These are phyloP conservation scores for Cotesia vestalis DNA, from an alignment of 1,140 invertebrate genomes.

Conservation along the genomic window DNA sequence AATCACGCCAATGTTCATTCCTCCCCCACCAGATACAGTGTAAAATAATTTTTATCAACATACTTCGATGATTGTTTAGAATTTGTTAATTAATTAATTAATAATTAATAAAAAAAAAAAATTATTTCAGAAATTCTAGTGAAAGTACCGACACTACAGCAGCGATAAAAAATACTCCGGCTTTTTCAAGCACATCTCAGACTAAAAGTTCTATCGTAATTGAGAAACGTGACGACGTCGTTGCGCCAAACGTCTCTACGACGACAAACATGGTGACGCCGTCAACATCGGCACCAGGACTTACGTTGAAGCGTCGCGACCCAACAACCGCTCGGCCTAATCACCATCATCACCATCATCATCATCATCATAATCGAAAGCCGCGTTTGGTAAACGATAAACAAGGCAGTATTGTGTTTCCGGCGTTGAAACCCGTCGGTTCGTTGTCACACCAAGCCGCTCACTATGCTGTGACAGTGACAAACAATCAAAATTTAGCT, in stretches of 20 bases:
- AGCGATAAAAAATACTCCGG: constrained; percentile 44
- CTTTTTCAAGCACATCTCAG: constrained; percentile 81
- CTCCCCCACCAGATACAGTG: constrained; percentile 72
- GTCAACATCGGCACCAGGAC: constrained; percentile 42
- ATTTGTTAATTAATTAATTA: not conserved
- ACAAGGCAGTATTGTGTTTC: constrained; percentile 49
- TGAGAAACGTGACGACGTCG: constrained; percentile 80
- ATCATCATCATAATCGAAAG: constrained; percentile 47
- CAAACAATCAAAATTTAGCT: constrained; percentile 55
- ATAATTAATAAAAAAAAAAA: not conserved
- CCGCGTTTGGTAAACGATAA: constrained; percentile 52
- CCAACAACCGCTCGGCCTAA: constrained; percentile 47
- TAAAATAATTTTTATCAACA: constrained; percentile 42
- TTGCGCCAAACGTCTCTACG: constrained; percentile 73
- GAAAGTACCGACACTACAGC: constrained; percentile 47
- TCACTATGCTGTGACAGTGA: constrained; percentile 59
- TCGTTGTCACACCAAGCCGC: constrained; percentile 59
- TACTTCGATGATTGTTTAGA: not conserved
- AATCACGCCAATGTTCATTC: constrained; percentile 96
- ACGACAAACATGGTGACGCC: constrained; percentile 56
- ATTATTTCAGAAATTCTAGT: constrained; percentile 66
- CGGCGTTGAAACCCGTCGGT: constrained; percentile 53
- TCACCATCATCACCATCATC: constrained; percentile 41
- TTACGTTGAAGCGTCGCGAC: constrained; percentile 59
- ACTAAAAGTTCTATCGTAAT: constrained; percentile 84